A percentile compares a stretch with the other conserved stretches of the same genome.
These are phyloP conservation scores for Pecten maximus DNA, from an alignment of 2,888 invertebrate species.

Conservation along the genomic window DNA sequence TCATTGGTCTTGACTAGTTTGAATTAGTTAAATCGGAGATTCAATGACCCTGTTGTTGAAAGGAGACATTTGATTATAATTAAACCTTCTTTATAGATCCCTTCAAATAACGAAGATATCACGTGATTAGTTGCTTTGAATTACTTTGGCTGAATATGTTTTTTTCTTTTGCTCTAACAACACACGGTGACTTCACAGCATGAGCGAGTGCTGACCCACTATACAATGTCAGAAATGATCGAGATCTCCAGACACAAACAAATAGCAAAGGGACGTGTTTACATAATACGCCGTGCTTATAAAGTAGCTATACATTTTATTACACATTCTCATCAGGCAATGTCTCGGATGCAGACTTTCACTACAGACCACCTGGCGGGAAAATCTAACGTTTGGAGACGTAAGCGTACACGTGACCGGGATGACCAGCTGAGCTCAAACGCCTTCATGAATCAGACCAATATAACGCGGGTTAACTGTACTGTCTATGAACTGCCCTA, in stretches of 20 bases:
- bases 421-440: constrained; percentile 30
- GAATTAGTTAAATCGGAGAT: too few species aligned
- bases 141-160: not conserved
- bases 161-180: not conserved
- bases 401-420: constrained; percentile 11
- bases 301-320: not conserved
- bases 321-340: not conserved
- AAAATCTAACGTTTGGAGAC: constrained; percentile 10
- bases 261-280: not conserved
- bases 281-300: not conserved
- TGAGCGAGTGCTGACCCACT: not conserved
- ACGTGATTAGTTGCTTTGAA: too few species aligned
- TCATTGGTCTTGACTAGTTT: too few species aligned
- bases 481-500: not conserved
- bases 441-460: constrained; percentile 27
- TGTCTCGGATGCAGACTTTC: not conserved
- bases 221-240: not conserved
- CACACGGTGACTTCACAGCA: not conserved
- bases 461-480: not conserved
- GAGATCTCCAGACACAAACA: not conserved
- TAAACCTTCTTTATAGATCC: too few species aligned
- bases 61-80: too few species aligned
- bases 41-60: too few species aligned
- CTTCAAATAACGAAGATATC: too few species aligned
- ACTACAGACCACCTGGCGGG: not conserved